These are phyloP conservation scores for Poecilia wingei DNA, from an alignment of 2,797 vertebrate species.

Conservation along the genomic window DNA sequence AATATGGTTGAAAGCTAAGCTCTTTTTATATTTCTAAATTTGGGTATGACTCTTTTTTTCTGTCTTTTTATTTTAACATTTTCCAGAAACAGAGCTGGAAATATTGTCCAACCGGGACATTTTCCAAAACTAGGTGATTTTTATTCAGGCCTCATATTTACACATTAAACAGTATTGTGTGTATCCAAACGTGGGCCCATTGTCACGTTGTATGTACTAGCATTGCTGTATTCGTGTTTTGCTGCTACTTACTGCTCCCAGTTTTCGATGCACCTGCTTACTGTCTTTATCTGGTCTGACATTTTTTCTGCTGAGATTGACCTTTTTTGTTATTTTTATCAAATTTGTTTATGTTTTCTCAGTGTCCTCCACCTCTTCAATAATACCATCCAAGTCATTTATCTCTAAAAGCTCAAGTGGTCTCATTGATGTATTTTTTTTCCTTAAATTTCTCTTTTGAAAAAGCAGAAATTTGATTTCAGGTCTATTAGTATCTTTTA, in stretches of 20 bases:
- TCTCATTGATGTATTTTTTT: background rate
- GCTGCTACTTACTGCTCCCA: background rate
- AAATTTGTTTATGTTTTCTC: background rate
- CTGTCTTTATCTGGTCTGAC: background rate
- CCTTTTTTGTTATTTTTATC: conserved; percentile 5
- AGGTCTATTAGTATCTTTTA: conserved; percentile 32
- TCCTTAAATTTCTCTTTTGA: background rate
- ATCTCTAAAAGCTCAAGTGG: background rate
- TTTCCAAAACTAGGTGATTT: conserved; percentile 70
- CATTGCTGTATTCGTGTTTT: background rate
- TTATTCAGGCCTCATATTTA: conserved; percentile 58
- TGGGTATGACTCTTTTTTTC: conserved; percentile 22
- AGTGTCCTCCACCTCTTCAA: background rate
- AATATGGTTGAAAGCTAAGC: background rate
- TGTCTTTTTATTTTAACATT: conserved; percentile 49
- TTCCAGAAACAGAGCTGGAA: conserved; percentile 77
- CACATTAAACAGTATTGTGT: background rate
- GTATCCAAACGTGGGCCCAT: conserved; percentile 1
- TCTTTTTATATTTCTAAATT: background rate
- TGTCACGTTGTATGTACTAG: conserved; percentile 2
- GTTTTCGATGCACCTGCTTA: background rate
- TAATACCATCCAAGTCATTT: background rate
- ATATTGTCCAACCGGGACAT: conserved; percentile 76
- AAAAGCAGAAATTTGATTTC: conserved; percentile 24
- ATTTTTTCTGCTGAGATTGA: conserved; percentile 2